Conservation (phyloP, 2,113 vertebrate species). For the Condylura cristata region DNA sequence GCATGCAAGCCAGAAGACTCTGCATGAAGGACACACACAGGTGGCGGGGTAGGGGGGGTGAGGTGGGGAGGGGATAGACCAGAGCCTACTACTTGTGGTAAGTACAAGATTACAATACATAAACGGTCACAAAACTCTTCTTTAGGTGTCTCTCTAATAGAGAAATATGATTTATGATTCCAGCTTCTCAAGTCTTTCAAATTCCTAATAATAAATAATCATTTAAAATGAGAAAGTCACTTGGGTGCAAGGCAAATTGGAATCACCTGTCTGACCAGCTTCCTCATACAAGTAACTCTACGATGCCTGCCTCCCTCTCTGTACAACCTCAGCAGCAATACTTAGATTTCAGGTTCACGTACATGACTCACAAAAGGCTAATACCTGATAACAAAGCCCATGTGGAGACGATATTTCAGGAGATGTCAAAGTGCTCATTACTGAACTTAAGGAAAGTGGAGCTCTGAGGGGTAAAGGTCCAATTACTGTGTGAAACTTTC, state of each 20-base stretch:
- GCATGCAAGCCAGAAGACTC: background rate
- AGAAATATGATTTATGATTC: background rate
- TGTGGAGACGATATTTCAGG: constrained; percentile 27
- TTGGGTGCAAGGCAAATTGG: background rate
- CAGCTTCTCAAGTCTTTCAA: background rate
- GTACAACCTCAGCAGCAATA: background rate
- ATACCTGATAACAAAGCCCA: background rate
- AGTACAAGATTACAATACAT: background rate
- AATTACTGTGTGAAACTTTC: constrained; percentile 62
- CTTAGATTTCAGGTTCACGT: background rate
- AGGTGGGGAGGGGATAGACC: no score
- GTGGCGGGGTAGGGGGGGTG: no score
- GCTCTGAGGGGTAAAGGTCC: constrained; percentile 25
- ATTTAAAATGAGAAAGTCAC: background rate
- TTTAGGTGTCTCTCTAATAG: background rate
- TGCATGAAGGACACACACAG: background rate
- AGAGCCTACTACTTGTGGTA: background rate
- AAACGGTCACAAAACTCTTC: background rate
- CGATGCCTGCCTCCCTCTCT: background rate
- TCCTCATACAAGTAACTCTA: background rate
- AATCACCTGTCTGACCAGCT: background rate
- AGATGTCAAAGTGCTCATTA: constrained; percentile 49
- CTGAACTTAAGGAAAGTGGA: constrained; percentile 28
- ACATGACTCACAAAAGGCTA: background rate
- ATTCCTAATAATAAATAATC: background rate